phyloP scores from a whole-genome alignment of 2,888 invertebrate species.

The Athripsodes cinereus region DNA sequence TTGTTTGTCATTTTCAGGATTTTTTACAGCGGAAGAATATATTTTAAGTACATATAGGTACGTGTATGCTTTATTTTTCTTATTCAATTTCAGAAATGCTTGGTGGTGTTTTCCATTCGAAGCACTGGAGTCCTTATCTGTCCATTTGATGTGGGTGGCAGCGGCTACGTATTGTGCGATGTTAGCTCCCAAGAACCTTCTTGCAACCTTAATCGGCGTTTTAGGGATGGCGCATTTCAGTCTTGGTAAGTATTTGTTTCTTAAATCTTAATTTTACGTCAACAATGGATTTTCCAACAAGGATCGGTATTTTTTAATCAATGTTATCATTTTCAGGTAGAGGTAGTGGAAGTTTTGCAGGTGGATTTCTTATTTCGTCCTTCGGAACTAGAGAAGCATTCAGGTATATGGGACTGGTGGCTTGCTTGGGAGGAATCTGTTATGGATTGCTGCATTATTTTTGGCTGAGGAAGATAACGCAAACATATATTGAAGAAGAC shows the following conservation, averaged over 20 bases:
- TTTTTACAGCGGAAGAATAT: no score
- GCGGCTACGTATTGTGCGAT: slow-evolving; percentile 83
- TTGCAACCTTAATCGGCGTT: slow-evolving; percentile 82
- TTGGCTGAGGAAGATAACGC: slow-evolving; percentile 59
- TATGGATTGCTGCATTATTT: slow-evolving; percentile 67
- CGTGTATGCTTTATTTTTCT: slow-evolving; percentile 4
- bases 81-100: slow-evolving; percentile 54
- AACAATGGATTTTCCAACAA: no score
- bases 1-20: not conserved
- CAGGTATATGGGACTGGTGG: slow-evolving; percentile 69
- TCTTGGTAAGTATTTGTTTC: slow-evolving; percentile 52
- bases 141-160: slow-evolving; percentile 87
- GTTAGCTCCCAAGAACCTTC: slow-evolving; percentile 73
- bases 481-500: slow-evolving; percentile 38
- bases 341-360: slow-evolving; percentile 76
- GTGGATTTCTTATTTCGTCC: slow-evolving; percentile 69
- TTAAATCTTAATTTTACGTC: not conserved
- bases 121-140: slow-evolving; percentile 78
- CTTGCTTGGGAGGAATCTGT: slow-evolving; percentile 62
- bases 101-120: slow-evolving; percentile 90
- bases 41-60: no score
- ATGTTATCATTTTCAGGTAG: slow-evolving; percentile 47
- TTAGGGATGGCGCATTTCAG: slow-evolving; percentile 87
- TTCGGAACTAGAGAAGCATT: slow-evolving; percentile 73
- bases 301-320: not conserved